phyloP scores from a whole-genome alignment of 1,140 invertebrate genomes.

The Sitobion miscanthi region DNA sequence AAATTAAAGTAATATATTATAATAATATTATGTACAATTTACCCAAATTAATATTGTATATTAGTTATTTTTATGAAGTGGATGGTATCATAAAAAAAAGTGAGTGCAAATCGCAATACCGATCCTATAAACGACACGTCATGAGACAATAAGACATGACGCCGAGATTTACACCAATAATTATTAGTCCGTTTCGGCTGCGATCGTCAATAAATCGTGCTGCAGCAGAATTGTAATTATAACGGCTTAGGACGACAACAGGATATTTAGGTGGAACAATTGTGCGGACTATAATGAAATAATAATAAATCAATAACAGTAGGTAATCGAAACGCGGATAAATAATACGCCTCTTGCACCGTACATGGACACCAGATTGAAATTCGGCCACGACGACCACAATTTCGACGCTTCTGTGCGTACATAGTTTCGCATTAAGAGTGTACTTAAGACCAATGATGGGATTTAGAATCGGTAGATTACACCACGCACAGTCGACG shows the following conservation, averaged over 20 bases:
- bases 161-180: background rate
- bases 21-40: too few species aligned
- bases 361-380: too few species aligned
- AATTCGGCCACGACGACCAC: background rate
- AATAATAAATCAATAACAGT: background rate
- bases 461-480: background rate
- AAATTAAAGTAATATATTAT: too few species aligned
- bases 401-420: background rate
- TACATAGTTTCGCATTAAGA: background rate
- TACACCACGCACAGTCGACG: background rate
- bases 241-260: background rate
- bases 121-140: background rate
- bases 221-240: background rate
- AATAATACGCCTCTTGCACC: background rate
- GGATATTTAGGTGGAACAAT: background rate
- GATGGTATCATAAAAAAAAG: background rate
- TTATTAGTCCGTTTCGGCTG: background rate
- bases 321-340: background rate
- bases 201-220: background rate
- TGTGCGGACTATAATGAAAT: background rate
- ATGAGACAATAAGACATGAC: background rate
- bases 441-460: background rate
- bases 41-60: too few species aligned
- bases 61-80: too few species aligned
- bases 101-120: background rate